A percentile compares a stretch with the other conserved stretches of the same genome.
Conservation (phyloP, 2,797 vertebrate species). For the Dicrostonyx torquatus region DNA sequence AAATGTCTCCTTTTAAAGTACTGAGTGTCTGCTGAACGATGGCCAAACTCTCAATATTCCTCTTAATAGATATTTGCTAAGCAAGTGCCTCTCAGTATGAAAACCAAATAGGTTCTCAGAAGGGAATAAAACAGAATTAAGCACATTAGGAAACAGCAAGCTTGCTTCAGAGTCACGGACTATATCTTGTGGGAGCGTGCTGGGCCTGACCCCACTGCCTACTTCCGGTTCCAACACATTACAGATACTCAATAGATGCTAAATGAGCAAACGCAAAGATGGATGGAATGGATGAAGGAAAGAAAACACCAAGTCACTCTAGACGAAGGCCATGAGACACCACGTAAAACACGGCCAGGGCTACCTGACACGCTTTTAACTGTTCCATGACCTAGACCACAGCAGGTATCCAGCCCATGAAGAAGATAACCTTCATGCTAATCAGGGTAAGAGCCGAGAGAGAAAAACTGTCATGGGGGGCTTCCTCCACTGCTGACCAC, state of each 20-base stretch:
- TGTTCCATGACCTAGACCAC: background rate
- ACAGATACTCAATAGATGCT: background rate
- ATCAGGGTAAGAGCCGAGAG: background rate
- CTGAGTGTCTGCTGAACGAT: conserved; percentile 13
- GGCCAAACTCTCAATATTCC: conserved; percentile 37
- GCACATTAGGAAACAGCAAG: background rate
- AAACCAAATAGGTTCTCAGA: conserved; percentile 51
- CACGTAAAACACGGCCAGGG: background rate
- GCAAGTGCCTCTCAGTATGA: conserved; percentile 33
- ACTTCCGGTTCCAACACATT: background rate
- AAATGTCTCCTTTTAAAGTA: conserved; percentile 41
- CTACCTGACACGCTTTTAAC: background rate
- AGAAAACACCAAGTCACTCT: conserved; percentile 1
- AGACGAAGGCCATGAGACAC: background rate
- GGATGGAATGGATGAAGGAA: background rate
- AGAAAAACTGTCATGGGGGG: background rate
- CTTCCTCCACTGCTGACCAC: background rate
- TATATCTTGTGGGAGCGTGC: background rate
- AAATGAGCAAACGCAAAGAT: background rate
- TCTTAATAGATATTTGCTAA: conserved; percentile 51
- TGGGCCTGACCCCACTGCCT: background rate
- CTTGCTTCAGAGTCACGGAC: background rate
- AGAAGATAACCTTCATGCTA: background rate
- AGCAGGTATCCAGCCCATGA: background rate
- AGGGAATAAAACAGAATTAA: background rate